A percentile compares a stretch with the other conserved stretches of the same genome.
Evolutionary conservation across 2,113 vertebrate genomes (phyloP).

Genomic region (Pteropus alecto): DNA sequence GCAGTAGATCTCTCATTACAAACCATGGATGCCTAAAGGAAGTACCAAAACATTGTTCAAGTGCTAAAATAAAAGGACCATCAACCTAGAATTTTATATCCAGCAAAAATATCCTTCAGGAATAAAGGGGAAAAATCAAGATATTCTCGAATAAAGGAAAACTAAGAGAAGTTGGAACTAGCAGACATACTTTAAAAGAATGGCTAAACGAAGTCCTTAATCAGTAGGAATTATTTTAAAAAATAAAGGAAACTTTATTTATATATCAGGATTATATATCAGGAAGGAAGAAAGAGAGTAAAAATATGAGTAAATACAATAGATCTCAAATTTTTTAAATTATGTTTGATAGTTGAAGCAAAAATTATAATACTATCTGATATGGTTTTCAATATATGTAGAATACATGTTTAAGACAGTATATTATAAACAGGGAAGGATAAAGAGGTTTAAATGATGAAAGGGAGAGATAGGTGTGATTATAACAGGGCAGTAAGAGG

Average conservation of each 20-base stretch:
- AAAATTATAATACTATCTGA: background rate
- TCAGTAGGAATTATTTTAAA: background rate
- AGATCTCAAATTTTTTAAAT: background rate
- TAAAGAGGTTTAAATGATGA: background rate
- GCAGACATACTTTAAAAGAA: background rate
- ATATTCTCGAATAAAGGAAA: background rate
- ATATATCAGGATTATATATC: no score
- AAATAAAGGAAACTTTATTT: background rate
- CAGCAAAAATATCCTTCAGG: background rate
- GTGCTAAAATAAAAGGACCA: background rate
- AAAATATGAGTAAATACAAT: background rate
- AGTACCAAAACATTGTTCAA: background rate
- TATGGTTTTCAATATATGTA: background rate
- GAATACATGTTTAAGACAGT: background rate
- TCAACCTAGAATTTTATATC: background rate
- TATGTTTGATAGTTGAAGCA: background rate
- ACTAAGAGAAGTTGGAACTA: background rate
- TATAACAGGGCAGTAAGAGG: background rate
- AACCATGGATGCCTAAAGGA: background rate
- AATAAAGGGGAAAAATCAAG: background rate
- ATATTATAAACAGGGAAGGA: background rate
- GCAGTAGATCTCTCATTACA: background rate
- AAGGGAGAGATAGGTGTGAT: background rate
- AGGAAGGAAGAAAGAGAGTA: background rate
- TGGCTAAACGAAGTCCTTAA: background rate